These are phyloP conservation scores for Drosophila gaucha DNA, from an alignment of 2,888 invertebrate genomes.

Conservation along the genomic window DNA sequence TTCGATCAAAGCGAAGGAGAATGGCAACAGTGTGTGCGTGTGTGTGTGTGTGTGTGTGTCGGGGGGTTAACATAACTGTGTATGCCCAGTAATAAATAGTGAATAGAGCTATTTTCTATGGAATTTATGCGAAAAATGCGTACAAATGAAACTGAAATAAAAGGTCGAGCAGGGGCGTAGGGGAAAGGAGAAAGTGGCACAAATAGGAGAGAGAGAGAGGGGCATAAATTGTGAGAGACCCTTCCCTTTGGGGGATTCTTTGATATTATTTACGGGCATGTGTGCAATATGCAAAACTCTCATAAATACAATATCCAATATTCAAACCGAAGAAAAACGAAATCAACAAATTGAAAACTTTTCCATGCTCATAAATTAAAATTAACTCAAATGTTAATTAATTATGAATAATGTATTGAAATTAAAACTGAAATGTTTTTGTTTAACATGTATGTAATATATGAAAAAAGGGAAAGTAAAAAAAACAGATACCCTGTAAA, in stretches of 20 bases:
- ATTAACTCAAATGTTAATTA: background rate
- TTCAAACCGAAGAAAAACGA: background rate
- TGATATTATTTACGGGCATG: conserved; percentile 34
- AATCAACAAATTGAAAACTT: background rate
- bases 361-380: background rate
- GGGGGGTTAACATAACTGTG: conserved; percentile 16
- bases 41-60: background rate
- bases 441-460: too few relatives aligned
- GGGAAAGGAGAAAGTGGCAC: background rate
- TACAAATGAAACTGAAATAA: conserved; percentile 44
- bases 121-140: conserved; percentile 64
- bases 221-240: conserved; percentile 1
- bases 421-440: background rate
- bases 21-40: background rate
- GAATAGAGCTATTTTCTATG: conserved; percentile 66
- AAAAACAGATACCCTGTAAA: background rate
- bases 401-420: background rate
- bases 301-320: conserved; percentile 12
- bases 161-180: conserved; percentile 15
- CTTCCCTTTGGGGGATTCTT: conserved; percentile 8
- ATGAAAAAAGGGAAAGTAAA: background rate
- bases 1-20: background rate
- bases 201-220: background rate
- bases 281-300: conserved; percentile 28
- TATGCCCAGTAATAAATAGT: conserved; percentile 64